Conservation (phyloP, 2,797 vertebrate genomes). For the Onychomys leucogaster region DNA sequence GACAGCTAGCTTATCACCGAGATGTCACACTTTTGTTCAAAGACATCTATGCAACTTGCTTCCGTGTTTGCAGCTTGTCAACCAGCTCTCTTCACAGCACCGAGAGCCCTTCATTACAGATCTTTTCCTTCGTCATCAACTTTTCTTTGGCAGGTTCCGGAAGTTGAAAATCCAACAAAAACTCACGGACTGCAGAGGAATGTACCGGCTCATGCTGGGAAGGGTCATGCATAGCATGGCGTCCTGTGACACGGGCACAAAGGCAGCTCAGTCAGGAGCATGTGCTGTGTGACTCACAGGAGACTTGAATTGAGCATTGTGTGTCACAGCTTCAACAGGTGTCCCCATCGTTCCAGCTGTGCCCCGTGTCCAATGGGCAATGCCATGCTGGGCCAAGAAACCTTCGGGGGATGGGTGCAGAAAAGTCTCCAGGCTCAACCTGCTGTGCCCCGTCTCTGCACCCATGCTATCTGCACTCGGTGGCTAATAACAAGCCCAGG, state of each 20-base stretch:
- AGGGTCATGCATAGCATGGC: neutral
- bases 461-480: fast-evolving
- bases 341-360: neutral
- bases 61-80: neutral
- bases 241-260: conserved; percentile 48
- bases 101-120: neutral
- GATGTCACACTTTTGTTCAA: neutral
- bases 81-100: neutral
- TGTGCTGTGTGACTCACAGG: conserved; percentile 39
- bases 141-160: conserved; percentile 42
- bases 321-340: conserved; percentile 33
- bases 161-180: conserved; percentile 47
- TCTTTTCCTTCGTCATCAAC: neutral
- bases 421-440: neutral
- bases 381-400: conserved; percentile 53
- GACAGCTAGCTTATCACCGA: neutral
- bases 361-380: conserved; percentile 57
- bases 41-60: neutral
- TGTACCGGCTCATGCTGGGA: conserved; percentile 24
- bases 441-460: neutral
- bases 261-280: conserved; percentile 59
- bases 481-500: neutral
- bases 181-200: conserved; percentile 33
- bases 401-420: neutral
- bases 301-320: conserved; percentile 68